Evolutionary conservation across 2,888 invertebrate genomes (phyloP).

Genomic region (Watsonalla cultraria): DNA sequence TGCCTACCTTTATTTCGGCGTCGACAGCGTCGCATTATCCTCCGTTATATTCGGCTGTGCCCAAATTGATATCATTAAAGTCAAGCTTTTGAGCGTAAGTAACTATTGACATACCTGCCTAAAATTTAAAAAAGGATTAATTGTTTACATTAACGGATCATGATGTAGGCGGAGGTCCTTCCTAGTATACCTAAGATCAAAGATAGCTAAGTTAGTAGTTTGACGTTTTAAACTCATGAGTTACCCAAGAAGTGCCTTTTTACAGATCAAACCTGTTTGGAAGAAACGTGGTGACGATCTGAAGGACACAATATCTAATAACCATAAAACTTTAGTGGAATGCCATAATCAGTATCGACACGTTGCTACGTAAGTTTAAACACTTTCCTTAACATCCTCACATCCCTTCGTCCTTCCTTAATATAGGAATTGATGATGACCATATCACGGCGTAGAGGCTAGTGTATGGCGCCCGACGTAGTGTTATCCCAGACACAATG

Average conservation of each 20-base stretch:
- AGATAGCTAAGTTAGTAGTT: no score
- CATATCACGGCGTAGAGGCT: no score
- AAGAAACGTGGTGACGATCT: constrained; percentile 13
- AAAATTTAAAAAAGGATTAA: no score
- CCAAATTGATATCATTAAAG: constrained; percentile 62
- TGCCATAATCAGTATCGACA: constrained; percentile 62
- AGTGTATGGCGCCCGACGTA: no score
- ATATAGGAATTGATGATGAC: no score
- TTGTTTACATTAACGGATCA: no score
- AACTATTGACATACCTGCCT: not conserved
- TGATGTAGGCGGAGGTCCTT: no score
- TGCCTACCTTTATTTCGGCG: constrained; percentile 68
- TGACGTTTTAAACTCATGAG: no score
- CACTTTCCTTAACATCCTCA: constrained; percentile 1
- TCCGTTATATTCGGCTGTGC: constrained; percentile 65
- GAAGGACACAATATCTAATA: constrained; percentile 20
- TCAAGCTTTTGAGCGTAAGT: constrained; percentile 57
- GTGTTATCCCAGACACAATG: no score
- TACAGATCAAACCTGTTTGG: constrained; percentile 24
- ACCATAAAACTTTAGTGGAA: constrained; percentile 45
- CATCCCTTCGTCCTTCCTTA: no score
- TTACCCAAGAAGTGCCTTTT: not conserved
- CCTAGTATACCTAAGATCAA: no score
- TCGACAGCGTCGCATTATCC: constrained; percentile 64
- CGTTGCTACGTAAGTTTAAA: constrained; percentile 39